Evolutionary conservation across 2,888 invertebrate genomes (phyloP).

Genomic region (Macropis europaea): DNA sequence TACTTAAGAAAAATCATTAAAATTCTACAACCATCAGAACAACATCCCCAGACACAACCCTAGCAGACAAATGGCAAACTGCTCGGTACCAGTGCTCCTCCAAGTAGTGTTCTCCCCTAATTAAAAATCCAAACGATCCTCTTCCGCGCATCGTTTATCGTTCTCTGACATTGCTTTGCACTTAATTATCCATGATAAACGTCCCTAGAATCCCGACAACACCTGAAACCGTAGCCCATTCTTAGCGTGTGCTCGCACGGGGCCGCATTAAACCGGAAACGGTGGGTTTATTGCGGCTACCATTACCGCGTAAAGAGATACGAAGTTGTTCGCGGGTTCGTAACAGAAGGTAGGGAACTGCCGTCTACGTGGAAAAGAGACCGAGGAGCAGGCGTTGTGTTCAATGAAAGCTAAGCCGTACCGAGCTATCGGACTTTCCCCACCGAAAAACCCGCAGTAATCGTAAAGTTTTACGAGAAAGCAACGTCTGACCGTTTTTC

Average conservation of each 20-base stretch:
- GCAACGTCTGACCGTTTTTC: slow-evolving; percentile 14
- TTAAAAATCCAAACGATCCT: neutral
- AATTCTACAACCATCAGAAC: too few species aligned
- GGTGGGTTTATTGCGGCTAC: slow-evolving; percentile 42
- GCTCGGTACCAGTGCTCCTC: too few species aligned
- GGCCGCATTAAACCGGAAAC: slow-evolving; percentile 41
- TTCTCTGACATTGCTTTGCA: neutral
- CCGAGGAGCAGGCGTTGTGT: neutral
- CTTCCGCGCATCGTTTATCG: neutral
- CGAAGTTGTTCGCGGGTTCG: slow-evolving; percentile 36
- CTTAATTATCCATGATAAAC: slow-evolving; percentile 31
- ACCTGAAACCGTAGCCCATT: slow-evolving; percentile 30
- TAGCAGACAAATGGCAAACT: too few species aligned
- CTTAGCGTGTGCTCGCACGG: neutral
- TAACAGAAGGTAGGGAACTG: neutral
- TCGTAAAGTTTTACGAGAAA: slow-evolving; percentile 60
- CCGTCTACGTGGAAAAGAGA: neutral
- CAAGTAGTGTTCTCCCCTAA: too few species aligned
- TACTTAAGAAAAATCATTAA: too few species aligned
- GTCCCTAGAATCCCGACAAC: slow-evolving; percentile 5
- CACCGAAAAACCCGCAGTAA: slow-evolving; percentile 58
- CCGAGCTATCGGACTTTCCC: slow-evolving; percentile 28
- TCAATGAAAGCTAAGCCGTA: slow-evolving; percentile 36
- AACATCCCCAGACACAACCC: too few species aligned
- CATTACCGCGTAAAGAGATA: slow-evolving; percentile 49